These are phyloP conservation scores for Acanthococcus lagerstroemiae DNA, from an alignment of 2,888 invertebrate species.

Conservation along the genomic window DNA sequence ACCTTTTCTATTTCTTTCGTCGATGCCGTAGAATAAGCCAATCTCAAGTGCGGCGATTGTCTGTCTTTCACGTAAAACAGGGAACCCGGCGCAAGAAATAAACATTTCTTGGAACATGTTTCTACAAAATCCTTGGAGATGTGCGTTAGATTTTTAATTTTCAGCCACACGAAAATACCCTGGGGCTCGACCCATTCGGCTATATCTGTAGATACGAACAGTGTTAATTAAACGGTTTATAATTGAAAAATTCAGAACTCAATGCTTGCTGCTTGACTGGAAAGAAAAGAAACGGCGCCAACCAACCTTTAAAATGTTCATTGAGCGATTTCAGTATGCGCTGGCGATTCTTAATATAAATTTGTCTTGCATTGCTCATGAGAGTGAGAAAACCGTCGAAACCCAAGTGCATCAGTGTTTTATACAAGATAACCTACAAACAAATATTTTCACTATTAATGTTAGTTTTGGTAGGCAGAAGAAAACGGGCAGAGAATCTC, in stretches of 20 bases:
- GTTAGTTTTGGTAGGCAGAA: no score
- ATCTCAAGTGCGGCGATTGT: conserved; percentile 57
- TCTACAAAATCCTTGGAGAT: conserved; percentile 62
- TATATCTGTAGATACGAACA: conserved; percentile 44
- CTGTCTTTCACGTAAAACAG: conserved; percentile 55
- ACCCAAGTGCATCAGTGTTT: conserved; percentile 41
- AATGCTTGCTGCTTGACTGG: no score
- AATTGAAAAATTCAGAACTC: no score
- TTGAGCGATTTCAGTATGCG: conserved; percentile 43
- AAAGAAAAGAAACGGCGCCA: no score
- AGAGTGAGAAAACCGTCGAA: conserved; percentile 52
- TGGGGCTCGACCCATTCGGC: conserved; percentile 56
- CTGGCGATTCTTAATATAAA: conserved; percentile 56
- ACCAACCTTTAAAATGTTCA: conserved; percentile 49
- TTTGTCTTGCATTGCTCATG: conserved; percentile 44
- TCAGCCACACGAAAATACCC: conserved; percentile 70
- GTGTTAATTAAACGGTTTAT: no score
- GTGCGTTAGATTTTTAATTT: conserved; percentile 55
- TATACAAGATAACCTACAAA: conserved; percentile 1
- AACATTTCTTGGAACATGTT: conserved; percentile 55
- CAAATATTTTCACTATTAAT: no score
- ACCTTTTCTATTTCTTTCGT: conserved; percentile 54
- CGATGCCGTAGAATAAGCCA: conserved; percentile 59
- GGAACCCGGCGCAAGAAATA: conserved; percentile 63
- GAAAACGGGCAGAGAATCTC: no score